These are phyloP conservation scores for Hemicentrotus pulcherrimus DNA, from an alignment of 35 echinoderm and acorn worm species.

Conservation along the genomic window DNA sequence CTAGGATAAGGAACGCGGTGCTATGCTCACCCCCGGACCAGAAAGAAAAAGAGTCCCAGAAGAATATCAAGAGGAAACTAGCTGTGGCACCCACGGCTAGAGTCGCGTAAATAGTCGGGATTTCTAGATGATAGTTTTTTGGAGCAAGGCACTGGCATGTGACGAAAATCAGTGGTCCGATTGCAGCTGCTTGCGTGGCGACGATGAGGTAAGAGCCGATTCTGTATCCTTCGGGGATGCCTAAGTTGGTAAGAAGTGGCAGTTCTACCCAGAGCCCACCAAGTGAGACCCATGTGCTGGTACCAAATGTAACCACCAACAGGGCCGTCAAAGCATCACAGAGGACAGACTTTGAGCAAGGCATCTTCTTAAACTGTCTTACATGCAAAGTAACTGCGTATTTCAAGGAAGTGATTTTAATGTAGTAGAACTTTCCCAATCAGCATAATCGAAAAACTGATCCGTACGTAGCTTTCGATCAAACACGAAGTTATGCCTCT, in stretches of 20 bases:
- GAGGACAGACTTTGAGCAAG: neutral
- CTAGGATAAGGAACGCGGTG: slow-evolving; percentile 44
- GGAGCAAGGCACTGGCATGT: slow-evolving; percentile 48
- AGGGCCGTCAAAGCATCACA: neutral
- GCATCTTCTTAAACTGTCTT: neutral
- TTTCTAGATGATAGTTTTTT: slow-evolving; percentile 51
- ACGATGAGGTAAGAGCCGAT: slow-evolving; percentile 63
- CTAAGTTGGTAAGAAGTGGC: slow-evolving; percentile 56
- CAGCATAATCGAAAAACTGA: no score
- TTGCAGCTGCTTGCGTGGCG: slow-evolving; percentile 56
- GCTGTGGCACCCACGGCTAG: slow-evolving; percentile 29
- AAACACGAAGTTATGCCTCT: no score
- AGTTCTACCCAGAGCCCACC: slow-evolving; percentile 71
- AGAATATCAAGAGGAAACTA: slow-evolving; percentile 64
- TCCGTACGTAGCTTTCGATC: no score
- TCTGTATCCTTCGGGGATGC: slow-evolving; percentile 59
- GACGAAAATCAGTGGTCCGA: slow-evolving; percentile 65
- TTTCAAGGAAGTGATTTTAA: no score
- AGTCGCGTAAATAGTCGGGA: slow-evolving; percentile 60
- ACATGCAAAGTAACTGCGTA: no score
- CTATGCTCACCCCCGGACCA: slow-evolving; percentile 41
- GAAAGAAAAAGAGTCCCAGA: slow-evolving; percentile 60
- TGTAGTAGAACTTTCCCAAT: no score
- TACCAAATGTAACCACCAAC: slow-evolving; percentile 37
- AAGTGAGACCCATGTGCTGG: slow-evolving; percentile 61